phyloP scores from a whole-genome alignment of 2,888 invertebrate species.

The Drosophila macrothrix region DNA sequence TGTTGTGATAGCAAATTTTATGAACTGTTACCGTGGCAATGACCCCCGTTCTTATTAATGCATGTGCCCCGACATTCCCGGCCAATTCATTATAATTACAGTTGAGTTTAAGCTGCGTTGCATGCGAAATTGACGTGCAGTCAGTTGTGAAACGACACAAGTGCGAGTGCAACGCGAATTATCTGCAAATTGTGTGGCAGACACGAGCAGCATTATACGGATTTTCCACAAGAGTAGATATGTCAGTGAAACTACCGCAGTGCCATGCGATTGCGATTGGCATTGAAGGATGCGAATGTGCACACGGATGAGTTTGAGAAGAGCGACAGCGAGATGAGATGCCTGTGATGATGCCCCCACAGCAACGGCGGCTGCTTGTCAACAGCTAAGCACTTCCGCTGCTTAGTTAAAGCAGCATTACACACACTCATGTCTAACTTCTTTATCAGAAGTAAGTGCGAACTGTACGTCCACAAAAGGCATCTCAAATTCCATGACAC shows the following conservation, averaged over 20 bases:
- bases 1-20: slow-evolving; percentile 19
- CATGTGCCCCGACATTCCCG: slow-evolving; percentile 3
- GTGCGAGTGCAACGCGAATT: slow-evolving; percentile 45
- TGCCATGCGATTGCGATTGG: slow-evolving; percentile 47
- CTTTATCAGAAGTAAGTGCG: slow-evolving; percentile 48
- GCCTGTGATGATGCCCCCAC: slow-evolving; percentile 12
- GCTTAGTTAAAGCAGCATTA: slow-evolving; percentile 47
- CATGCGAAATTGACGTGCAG: slow-evolving; percentile 35
- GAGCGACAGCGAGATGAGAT: slow-evolving; percentile 11
- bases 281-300: slow-evolving; percentile 50
- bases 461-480: slow-evolving; percentile 22
- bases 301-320: not conserved
- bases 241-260: slow-evolving; percentile 44
- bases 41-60: slow-evolving; percentile 32
- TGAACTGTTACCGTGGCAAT: slow-evolving; percentile 43
- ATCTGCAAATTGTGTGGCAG: slow-evolving; percentile 57
- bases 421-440: slow-evolving; percentile 14
- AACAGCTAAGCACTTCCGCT: slow-evolving; percentile 55
- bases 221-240: slow-evolving; percentile 75
- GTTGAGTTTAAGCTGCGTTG: slow-evolving; percentile 32
- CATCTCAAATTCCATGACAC: slow-evolving; percentile 59
- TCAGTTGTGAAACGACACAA: slow-evolving; percentile 26
- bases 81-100: slow-evolving; percentile 53
- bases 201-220: slow-evolving; percentile 32
- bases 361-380: slow-evolving; percentile 33